Base-by-base conservation (phyloP, 1,140 invertebrate species). In the Rhagoletis pomonella region DNA sequence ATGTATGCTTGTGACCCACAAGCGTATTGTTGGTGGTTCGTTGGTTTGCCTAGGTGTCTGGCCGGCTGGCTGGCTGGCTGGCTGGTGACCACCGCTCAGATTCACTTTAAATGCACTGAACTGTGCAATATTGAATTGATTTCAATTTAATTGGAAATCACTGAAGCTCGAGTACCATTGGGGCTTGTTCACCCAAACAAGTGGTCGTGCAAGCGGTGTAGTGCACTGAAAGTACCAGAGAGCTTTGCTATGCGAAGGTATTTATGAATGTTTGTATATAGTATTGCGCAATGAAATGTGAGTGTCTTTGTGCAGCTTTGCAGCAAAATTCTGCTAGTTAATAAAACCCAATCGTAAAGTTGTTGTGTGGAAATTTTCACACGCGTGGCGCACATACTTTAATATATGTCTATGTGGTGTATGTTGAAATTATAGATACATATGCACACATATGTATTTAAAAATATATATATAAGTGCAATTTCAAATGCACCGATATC, bases 111-210 rank as follows among this genome's bases (percentile, higher is more conserved):
- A 88, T 88, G 77, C 88, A 87, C 62, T 87, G 88, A 88, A 88
- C 88, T 87, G 86, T 87, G 81, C 86, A 87, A 87, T 88, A 88
- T 88, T 87, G 88, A 88, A 88, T 88, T 88, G 88, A 88, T 88
- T 88, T 88, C 88, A 88, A 88, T 88, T 88, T 69, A 88, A 88
- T 88, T 87, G 86, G 86, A 87, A 88, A 87, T 67, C 77, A 88
- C 81, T 87, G 77, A 64, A 88, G 86, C 69, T 77, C 73, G 47
- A 81, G 73, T 81, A 81, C 73, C 73, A 81, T 81, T 81, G 73
- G 73, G 73, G 73, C 73, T 81, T 81, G 73, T 81, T 81, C 84
- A 60, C 39, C 59, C 84, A 60, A 85, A 59, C 55, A 85, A 60
- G 58, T 85, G 58, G 55, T 60, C 84, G 50, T 44, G 42, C 55